Conservation (phyloP, 2,113 vertebrate species). For the Urocolius indicus region DNA sequence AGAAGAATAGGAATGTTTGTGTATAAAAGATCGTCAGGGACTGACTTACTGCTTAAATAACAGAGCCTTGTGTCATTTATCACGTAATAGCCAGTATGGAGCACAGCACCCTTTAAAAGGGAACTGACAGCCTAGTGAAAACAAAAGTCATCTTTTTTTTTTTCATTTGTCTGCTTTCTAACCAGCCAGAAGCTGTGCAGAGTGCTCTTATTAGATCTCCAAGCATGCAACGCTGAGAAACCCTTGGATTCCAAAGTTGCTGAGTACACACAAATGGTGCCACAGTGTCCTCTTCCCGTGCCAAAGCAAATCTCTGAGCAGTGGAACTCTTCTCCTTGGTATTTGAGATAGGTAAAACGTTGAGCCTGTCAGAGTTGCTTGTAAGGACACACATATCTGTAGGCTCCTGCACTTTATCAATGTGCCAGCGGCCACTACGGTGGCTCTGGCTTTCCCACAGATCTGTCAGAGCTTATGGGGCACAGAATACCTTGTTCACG, state of each 20-base stretch:
- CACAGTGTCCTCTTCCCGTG: constrained; percentile 70
- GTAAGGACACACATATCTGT: neutral
- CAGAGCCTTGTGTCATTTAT: constrained; percentile 8
- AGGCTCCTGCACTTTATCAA: neutral
- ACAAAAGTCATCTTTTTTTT: constrained; percentile 19
- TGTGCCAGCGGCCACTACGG: neutral
- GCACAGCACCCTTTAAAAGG: neutral
- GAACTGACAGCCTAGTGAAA: constrained; percentile 31
- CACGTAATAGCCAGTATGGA: neutral
- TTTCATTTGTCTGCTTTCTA: constrained; percentile 25
- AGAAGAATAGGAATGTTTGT: neutral
- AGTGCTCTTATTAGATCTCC: constrained; percentile 44
- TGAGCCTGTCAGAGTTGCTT: neutral
- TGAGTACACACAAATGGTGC: constrained; percentile 77
- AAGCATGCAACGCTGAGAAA: constrained; percentile 63
- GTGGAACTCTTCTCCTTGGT: constrained; percentile 43
- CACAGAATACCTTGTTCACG: neutral
- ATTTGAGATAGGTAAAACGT: neutral
- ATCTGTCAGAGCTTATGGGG: neutral
- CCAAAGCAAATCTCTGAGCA: constrained; percentile 79
- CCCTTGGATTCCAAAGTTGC: constrained; percentile 66
- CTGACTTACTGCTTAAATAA: neutral
- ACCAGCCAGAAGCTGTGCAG: constrained; percentile 35
- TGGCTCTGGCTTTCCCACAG: neutral
- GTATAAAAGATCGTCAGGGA: neutral